These are phyloP conservation scores for Copsychus sechellarum DNA, from an alignment of 2,113 vertebrate species.

Conservation along the genomic window DNA sequence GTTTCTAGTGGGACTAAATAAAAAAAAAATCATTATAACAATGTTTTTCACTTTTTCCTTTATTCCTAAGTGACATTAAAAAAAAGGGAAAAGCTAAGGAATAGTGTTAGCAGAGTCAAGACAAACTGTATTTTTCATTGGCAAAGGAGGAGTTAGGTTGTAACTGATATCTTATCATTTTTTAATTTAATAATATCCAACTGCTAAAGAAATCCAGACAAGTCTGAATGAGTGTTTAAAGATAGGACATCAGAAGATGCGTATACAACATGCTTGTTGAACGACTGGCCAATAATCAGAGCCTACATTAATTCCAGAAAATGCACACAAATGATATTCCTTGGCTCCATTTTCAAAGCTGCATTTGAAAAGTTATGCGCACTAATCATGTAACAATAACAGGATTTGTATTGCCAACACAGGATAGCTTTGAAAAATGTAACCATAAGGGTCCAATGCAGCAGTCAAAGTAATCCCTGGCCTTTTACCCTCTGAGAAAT, in stretches of 20 bases:
- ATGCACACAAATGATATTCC: conserved; percentile 63
- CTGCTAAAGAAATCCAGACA: conserved; percentile 5
- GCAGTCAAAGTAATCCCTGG: conserved; percentile 39
- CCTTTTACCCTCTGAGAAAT: conserved; percentile 32
- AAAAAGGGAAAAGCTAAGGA: not conserved
- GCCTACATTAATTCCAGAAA: conserved; percentile 57
- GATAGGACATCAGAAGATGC: not conserved
- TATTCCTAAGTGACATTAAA: not conserved
- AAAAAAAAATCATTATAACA: not conserved
- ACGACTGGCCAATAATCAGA: conserved; percentile 45
- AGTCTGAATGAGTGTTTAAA: conserved; percentile 22
- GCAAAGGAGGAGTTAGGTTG: not conserved
- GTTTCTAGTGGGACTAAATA: not conserved
- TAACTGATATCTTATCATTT: not conserved
- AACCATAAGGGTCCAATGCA: conserved; percentile 40
- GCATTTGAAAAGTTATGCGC: conserved; percentile 63
- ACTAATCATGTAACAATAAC: conserved; percentile 69
- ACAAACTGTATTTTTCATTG: not conserved
- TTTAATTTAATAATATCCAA: not conserved
- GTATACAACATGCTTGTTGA: not conserved
- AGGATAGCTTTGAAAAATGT: conserved; percentile 61
- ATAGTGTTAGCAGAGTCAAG: not conserved
- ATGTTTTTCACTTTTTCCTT: not conserved
- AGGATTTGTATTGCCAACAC: conserved; percentile 63
- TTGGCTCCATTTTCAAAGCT: conserved; percentile 67